Evolutionary conservation across 1,140 invertebrate species (phyloP).

Genomic region (Bombus waltoni): DNA sequence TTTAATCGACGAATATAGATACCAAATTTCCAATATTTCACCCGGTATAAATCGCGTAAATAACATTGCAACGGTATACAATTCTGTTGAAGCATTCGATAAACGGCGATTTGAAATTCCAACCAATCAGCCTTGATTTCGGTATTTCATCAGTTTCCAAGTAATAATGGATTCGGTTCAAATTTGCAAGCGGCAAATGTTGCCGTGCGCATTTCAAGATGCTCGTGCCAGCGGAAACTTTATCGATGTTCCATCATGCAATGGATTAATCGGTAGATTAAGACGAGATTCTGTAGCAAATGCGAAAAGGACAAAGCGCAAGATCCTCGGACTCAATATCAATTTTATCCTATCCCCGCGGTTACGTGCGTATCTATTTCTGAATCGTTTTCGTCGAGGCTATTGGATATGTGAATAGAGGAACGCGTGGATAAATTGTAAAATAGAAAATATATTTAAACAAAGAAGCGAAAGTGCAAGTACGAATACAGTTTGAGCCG

Average conservation of each 20-base stretch:
- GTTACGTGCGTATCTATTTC: neutral
- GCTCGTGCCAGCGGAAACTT: conserved; percentile 2
- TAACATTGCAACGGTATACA: neutral
- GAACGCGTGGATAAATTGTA: too few relatives aligned
- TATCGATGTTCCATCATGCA: neutral
- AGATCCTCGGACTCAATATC: neutral
- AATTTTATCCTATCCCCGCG: neutral
- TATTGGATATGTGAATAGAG: too few relatives aligned
- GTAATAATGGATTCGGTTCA: conserved; percentile 4
- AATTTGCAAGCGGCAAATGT: conserved; percentile 17
- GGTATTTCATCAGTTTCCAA: neutral
- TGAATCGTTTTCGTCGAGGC: too few relatives aligned
- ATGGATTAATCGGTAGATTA: conserved; percentile 1
- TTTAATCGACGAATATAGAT: too few relatives aligned
- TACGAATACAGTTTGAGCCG: too few relatives aligned
- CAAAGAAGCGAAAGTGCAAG: too few relatives aligned
- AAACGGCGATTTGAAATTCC: neutral
- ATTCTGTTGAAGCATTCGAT: neutral
- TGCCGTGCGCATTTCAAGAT: neutral
- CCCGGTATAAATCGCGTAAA: neutral
- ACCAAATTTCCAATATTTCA: too few relatives aligned
- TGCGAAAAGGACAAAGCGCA: neutral
- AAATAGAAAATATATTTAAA: too few relatives aligned
- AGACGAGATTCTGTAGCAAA: neutral
- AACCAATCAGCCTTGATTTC: neutral